A percentile compares a stretch with the other conserved stretches of the same genome.
phyloP scores from a whole-genome alignment of 2,888 invertebrate species.

The Lepidochitona cinerea region DNA sequence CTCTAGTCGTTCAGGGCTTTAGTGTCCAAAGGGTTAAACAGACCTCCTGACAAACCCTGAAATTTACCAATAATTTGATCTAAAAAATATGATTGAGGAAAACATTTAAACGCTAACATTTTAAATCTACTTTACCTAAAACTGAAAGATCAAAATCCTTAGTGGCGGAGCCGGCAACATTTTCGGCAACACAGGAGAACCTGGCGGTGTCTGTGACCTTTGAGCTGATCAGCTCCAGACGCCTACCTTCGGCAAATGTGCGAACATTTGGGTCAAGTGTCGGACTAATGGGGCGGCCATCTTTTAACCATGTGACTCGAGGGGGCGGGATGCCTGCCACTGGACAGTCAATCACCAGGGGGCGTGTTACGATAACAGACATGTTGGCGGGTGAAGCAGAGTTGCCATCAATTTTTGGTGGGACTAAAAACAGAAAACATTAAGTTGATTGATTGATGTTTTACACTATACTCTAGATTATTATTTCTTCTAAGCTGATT shows the following conservation, averaged over 20 bases:
- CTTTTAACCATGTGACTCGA: constrained; percentile 71
- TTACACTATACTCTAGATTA: too few species aligned
- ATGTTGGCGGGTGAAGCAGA: constrained; percentile 45
- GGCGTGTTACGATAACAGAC: constrained; percentile 43
- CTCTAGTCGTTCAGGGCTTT: too few species aligned
- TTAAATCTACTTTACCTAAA: constrained; percentile 46
- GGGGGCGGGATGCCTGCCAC: constrained; percentile 67
- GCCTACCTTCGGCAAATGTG: constrained; percentile 48
- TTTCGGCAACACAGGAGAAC: constrained; percentile 68
- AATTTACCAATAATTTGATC: too few species aligned
- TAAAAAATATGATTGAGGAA: too few species aligned
- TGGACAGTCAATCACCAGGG: constrained; percentile 56
- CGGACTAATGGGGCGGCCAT: constrained; percentile 57
- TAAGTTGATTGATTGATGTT: too few species aligned
- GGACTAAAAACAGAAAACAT: constrained; percentile 46
- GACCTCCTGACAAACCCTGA: too few species aligned
- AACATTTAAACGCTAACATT: too few species aligned
- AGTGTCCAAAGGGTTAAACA: too few species aligned
- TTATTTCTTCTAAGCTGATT: too few species aligned
- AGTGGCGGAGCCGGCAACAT: constrained; percentile 64
- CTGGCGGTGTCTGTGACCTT: constrained; percentile 54
- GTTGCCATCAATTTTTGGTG: constrained; percentile 50
- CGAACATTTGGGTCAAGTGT: constrained; percentile 46
- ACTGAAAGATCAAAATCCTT: constrained; percentile 57
- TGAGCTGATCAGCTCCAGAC: constrained; percentile 56